Percentiles rank a stretch among this genome's conserved stretches.
These are phyloP conservation scores for Hydrolagus colliei DNA, from an alignment of 2,797 vertebrate species.

Conservation along the genomic window DNA sequence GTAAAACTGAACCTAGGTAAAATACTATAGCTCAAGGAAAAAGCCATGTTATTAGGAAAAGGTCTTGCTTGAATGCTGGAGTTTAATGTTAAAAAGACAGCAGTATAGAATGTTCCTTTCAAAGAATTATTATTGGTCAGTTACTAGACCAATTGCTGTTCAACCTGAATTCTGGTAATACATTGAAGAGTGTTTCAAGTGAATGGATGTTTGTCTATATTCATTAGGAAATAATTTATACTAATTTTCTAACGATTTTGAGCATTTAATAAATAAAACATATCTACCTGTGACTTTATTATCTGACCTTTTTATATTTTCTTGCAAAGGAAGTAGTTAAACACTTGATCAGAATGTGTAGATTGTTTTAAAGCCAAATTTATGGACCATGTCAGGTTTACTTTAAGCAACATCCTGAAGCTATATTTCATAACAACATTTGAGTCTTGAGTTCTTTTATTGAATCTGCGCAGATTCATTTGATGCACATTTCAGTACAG, in stretches of 20 bases:
- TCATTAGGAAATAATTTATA: conserved; percentile 30
- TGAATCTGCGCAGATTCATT: background rate
- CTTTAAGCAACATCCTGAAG: background rate
- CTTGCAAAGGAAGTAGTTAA: background rate
- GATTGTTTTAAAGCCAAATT: background rate
- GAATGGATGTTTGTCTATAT: conserved; percentile 27
- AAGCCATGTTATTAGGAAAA: conserved; percentile 29
- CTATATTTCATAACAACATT: background rate
- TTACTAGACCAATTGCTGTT: conserved; percentile 19
- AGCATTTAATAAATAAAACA: conserved; percentile 30
- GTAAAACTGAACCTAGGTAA: conserved; percentile 16
- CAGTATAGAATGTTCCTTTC: conserved; percentile 21
- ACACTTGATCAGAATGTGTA: background rate
- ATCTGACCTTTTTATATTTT: background rate
- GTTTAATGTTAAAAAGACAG: conserved; percentile 23
- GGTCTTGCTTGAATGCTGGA: conserved; percentile 26
- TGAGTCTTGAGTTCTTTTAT: background rate
- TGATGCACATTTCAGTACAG: background rate
- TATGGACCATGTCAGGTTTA: background rate
- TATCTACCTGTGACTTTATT: background rate
- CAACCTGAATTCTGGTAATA: conserved; percentile 24
- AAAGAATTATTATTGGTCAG: conserved; percentile 18
- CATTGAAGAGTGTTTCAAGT: conserved; percentile 25
- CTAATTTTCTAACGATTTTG: conserved; percentile 28
- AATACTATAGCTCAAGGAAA: conserved; percentile 29